Evolutionary conservation across 2,113 vertebrate genomes (phyloP).

Genomic region (Bos taurus): DNA sequence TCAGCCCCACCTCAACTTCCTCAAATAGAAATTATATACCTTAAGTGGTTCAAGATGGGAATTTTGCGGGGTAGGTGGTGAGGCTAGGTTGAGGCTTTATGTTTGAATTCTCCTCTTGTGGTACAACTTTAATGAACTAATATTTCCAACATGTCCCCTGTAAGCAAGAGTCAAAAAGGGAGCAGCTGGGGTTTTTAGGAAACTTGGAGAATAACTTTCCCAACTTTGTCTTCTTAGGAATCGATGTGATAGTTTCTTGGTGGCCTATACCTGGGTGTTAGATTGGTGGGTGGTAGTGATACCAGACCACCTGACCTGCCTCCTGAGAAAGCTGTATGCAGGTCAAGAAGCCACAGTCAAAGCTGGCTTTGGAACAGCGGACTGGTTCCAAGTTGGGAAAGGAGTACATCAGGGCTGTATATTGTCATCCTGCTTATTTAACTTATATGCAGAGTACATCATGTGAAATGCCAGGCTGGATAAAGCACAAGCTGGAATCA

Average conservation of each 20-base stretch:
- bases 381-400: neutral
- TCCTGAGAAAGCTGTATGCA: neutral
- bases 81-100: neutral
- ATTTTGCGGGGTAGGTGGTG: neutral
- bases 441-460: neutral
- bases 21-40: neutral
- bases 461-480: neutral
- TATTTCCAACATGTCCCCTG: neutral
- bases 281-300: neutral
- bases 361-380: accelerated
- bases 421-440: neutral
- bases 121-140: neutral
- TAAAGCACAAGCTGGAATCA: neutral
- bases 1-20: neutral
- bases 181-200: neutral
- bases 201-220: neutral
- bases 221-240: neutral
- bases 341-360: neutral
- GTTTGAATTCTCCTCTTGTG: neutral
- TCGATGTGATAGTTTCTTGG: neutral
- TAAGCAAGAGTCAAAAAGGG: neutral
- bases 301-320: neutral
- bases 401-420: neutral
- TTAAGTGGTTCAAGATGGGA: neutral
- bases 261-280: neutral